Evolutionary conservation across 2,888 invertebrate genomes (phyloP), one percentile per base, ranked within the genome.

Genomic region (Cerceris ruficornis): DNA sequence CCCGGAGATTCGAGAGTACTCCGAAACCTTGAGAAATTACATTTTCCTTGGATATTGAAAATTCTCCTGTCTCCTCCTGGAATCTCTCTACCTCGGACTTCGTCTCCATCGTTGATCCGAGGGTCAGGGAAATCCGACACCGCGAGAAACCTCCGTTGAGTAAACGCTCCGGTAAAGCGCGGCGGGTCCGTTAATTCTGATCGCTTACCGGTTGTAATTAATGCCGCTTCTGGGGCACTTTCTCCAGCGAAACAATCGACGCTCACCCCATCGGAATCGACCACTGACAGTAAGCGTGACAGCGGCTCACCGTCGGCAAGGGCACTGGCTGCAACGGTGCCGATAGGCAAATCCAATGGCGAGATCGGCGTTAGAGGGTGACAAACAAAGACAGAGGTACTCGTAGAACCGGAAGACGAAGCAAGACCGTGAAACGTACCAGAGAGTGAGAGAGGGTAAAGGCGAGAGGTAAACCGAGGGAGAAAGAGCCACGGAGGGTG

Each of bases 341-440:
- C 81, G 87, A 87, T 87, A 87, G 87, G 84, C 87, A 86, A 88
- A 87, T 85, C 75, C 77, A 87, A 84, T 77, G 83, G 67, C 75
- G 77, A 81, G 62, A 73, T 78, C 78, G 60, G 52, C 28, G 73
- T 43, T 50, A 28, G 72, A 72, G 78, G 78, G 78, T 74, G 74
- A 70, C 41, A 46, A 69, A 79, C 79, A 80, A 70, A 79, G 79
- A 58, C 79, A 58, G 58, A 55, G 52, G 60, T 55, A 52, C 13
- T 17, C 17, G 17, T 49, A 42, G 66, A 2, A 69, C 14, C 59
- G 80, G 77, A 84, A 81, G 80, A 77, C 76, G 60, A 60, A 54
- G 74, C 46, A 17, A 58, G 54, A 54, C 7, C 52, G 49, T 11
- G n/a, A 9, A 46, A 57, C 41, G 49, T 41, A 62, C 7, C 49